Percentiles rank a stretch among this genome's conserved stretches.
These are phyloP conservation scores for Venusia cambrica DNA, from an alignment of 2,888 invertebrate genomes.

Conservation along the genomic window DNA sequence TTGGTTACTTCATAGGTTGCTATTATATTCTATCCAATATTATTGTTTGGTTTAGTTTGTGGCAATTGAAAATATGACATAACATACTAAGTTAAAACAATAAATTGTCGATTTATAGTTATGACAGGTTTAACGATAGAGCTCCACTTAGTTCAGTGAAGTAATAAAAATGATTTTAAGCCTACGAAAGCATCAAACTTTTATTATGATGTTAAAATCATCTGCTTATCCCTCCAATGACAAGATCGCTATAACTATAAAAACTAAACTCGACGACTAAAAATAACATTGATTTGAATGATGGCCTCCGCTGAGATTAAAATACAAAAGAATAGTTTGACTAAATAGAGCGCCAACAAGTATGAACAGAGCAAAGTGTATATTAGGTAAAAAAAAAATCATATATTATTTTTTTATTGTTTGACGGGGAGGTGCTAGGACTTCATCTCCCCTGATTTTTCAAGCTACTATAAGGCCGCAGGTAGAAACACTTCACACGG, in stretches of 20 bases:
- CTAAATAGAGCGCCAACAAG: too few relatives aligned
- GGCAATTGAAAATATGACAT: too few relatives aligned
- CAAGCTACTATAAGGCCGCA: too few relatives aligned
- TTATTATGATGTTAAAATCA: constrained; percentile 28
- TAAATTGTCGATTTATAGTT: constrained; percentile 12
- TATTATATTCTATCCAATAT: constrained; percentile 13
- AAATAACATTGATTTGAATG: constrained; percentile 31
- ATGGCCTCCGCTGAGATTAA: constrained; percentile 14
- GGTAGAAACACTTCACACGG: too few relatives aligned
- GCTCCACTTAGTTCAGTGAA: constrained; percentile 10
- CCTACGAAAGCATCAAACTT: constrained; percentile 19
- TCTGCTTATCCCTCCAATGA: constrained; percentile 19
- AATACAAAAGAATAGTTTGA: constrained; percentile 3
- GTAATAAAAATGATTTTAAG: constrained; percentile 16
- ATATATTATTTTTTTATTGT: too few relatives aligned
- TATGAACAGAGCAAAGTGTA: too few relatives aligned
- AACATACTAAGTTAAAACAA: too few relatives aligned
- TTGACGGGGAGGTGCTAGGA: too few relatives aligned
- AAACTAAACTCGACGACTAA: constrained; percentile 27
- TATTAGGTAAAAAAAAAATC: too few relatives aligned
- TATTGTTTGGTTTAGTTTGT: too few relatives aligned
- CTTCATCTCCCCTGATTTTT: too few relatives aligned
- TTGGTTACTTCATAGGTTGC: constrained; percentile 30
- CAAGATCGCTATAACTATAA: constrained; percentile 27
- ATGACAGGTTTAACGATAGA: constrained; percentile 12